phyloP scores from a whole-genome alignment of 2,113 vertebrate species.

The Corythornis vintsioides region DNA sequence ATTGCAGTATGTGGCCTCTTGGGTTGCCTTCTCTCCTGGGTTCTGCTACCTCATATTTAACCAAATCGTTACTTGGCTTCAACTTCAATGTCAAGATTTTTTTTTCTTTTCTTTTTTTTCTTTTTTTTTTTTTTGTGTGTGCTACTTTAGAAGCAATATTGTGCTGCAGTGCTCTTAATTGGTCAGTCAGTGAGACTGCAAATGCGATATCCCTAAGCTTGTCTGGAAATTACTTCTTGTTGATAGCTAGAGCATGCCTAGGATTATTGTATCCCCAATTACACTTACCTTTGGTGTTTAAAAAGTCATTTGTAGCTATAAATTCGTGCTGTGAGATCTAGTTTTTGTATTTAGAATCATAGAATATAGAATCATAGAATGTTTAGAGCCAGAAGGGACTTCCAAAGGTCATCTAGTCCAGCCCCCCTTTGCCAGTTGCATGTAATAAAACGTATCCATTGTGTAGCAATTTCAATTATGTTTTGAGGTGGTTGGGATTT shows the following conservation, averaged over 20 bases:
- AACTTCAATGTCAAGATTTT: neutral
- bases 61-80: neutral
- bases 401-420: no score
- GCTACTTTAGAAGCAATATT: neutral
- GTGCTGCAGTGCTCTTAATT: conserved; percentile 39
- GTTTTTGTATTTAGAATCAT: neutral
- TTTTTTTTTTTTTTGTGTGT: neutral
- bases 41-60: neutral
- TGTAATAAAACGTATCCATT: conserved; percentile 1
- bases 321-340: conserved; percentile 39
- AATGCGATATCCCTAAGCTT: conserved; percentile 45
- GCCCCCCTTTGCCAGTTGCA: neutral
- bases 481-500: neutral
- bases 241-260: conserved; percentile 25
- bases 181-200: conserved; percentile 30
- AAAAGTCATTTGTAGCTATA: conserved; percentile 44
- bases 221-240: conserved; percentile 17
- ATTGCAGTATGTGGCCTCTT: neutral
- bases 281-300: conserved; percentile 46
- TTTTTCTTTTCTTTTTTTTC: neutral
- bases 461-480: conserved; percentile 7
- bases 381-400: no score
- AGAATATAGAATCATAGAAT: no score
- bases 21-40: neutral
- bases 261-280: conserved; percentile 36